Evolutionary conservation across 2,113 vertebrate species (phyloP).

Genomic region (Agelaius phoeniceus): DNA sequence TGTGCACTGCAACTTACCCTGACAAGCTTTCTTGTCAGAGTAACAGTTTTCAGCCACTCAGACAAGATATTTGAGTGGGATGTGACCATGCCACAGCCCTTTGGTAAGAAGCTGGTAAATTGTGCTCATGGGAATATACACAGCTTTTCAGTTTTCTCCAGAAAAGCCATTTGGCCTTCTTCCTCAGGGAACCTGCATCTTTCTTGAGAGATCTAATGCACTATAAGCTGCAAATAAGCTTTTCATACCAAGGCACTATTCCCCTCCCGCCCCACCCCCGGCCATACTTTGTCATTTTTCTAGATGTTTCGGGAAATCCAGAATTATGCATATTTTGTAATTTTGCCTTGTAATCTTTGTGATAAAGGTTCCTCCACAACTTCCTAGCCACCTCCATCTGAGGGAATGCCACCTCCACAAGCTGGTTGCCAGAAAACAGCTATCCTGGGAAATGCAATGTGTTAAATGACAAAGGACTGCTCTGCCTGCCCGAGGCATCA

Average conservation of each 20-base stretch:
- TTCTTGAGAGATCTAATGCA: background rate
- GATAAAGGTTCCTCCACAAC: background rate
- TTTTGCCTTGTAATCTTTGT: background rate
- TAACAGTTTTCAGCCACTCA: background rate
- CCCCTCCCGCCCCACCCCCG: rapidly evolving
- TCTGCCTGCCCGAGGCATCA: background rate
- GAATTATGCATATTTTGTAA: background rate
- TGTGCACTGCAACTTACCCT: too few species aligned
- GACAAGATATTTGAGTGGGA: background rate
- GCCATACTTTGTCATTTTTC: background rate
- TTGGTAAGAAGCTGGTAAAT: background rate
- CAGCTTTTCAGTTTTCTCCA: background rate
- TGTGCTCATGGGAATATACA: background rate
- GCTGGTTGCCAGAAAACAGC: background rate
- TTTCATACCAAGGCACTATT: background rate
- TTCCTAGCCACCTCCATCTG: background rate
- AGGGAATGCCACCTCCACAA: background rate
- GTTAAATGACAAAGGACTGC: background rate
- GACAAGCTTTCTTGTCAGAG: background rate
- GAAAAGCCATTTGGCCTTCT: background rate
- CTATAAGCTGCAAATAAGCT: background rate
- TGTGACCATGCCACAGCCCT: background rate
- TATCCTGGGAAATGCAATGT: background rate
- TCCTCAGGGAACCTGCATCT: background rate
- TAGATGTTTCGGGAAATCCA: background rate